These are phyloP conservation scores for Coptodon rendalli DNA, from an alignment of 2,113 vertebrate genomes.

Conservation along the genomic window DNA sequence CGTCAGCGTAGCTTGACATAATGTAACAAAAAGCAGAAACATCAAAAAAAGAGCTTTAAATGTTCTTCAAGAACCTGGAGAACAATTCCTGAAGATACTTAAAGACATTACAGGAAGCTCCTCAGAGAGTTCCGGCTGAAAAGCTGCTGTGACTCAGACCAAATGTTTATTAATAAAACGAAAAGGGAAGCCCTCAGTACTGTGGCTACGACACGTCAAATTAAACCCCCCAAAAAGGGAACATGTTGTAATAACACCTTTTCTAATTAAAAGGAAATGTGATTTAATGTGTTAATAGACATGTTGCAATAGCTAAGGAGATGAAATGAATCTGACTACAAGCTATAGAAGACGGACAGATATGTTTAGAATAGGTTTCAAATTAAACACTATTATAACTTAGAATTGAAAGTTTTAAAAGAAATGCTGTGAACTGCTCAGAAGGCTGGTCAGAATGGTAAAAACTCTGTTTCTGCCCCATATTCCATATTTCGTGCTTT, in stretches of 20 bases:
- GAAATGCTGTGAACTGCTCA: neutral
- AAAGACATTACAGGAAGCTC: neutral
- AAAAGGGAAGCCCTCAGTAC: neutral
- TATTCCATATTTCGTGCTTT: neutral
- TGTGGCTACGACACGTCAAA: neutral
- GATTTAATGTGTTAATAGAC: neutral
- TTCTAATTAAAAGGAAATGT: neutral
- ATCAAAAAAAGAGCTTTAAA: neutral
- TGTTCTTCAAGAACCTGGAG: neutral
- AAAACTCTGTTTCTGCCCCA: neutral
- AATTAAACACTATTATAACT: neutral
- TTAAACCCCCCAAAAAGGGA: neutral
- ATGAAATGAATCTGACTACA: neutral
- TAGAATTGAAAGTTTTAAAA: neutral
- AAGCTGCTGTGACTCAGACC: neutral
- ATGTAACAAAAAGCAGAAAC: neutral
- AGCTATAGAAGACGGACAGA: neutral
- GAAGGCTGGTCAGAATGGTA: neutral
- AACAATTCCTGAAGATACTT: neutral
- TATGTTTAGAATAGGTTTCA: neutral
- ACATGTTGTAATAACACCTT: neutral
- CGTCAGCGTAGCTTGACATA: neutral
- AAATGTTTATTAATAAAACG: neutral
- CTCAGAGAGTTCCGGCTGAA: neutral
- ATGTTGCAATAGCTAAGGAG: accelerated